Conservation (phyloP, 2,113 vertebrate species). For the Aegotheles bennettii region DNA sequence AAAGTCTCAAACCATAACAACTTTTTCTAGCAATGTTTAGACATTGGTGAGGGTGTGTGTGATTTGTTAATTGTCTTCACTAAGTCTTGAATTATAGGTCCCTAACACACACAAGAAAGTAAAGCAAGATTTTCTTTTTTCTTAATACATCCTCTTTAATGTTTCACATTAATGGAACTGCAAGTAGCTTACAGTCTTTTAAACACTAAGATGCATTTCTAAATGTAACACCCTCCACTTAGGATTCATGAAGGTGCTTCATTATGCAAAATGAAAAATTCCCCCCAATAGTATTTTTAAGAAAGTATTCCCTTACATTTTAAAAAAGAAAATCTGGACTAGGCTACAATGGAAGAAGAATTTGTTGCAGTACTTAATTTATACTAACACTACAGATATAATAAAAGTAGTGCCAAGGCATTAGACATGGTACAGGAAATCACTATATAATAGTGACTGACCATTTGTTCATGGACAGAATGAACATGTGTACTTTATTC, state of each 20-base stretch:
- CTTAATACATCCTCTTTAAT: neutral
- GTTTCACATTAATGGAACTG: constrained; percentile 44
- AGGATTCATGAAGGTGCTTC: constrained; percentile 34
- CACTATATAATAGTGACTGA: neutral
- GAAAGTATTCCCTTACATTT: constrained; percentile 42
- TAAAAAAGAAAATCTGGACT: neutral
- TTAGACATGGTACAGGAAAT: constrained; percentile 49
- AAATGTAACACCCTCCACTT: constrained; percentile 2
- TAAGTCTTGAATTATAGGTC: constrained; percentile 36
- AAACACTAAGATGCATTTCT: constrained; percentile 34
- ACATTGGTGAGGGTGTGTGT: constrained; percentile 35
- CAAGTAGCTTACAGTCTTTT: constrained; percentile 41
- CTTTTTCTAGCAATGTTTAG: constrained; percentile 67
- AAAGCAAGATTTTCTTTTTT: neutral
- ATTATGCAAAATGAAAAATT: constrained; percentile 61
- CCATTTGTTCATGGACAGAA: neutral
- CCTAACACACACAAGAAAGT: constrained; percentile 31
- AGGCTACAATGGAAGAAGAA: constrained; percentile 64
- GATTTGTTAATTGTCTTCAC: constrained; percentile 67
- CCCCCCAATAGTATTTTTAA: constrained; percentile 48
- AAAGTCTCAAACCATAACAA: too few species aligned
- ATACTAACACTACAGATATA: constrained; percentile 62
- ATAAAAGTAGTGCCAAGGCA: constrained; percentile 68
- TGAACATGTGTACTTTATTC: neutral
- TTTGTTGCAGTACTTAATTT: constrained; percentile 64